A percentile compares a stretch with the other conserved stretches of the same genome.
These are phyloP conservation scores for Steinernema khuongi DNA, from an alignment of 1,140 invertebrate genomes.

Conservation along the genomic window DNA sequence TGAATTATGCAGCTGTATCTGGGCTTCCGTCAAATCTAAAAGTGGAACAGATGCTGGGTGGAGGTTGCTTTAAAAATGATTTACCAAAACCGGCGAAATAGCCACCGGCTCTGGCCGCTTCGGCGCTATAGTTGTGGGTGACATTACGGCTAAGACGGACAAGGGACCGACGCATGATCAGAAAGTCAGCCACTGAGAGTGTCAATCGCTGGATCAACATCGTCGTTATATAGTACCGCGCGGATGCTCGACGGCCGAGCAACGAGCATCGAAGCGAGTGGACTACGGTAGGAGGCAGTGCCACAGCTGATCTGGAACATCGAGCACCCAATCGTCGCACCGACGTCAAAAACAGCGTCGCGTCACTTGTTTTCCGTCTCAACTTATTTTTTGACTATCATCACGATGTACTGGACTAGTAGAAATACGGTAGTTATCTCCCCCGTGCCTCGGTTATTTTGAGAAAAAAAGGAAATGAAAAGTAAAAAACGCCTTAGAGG, in stretches of 20 bases:
- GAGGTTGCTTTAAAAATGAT: background rate
- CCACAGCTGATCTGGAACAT: background rate
- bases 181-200: background rate
- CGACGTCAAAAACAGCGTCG: background rate
- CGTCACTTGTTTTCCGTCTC: background rate
- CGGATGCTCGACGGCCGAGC: background rate
- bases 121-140: background rate
- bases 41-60: background rate
- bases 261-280: background rate
- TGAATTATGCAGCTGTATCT: conserved; percentile 73
- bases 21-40: conserved; percentile 49
- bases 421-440: background rate
- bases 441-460: background rate
- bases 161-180: background rate
- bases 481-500: too few species aligned
- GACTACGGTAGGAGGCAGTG: background rate
- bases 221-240: background rate
- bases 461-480: background rate
- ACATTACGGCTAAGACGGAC: background rate
- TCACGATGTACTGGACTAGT: background rate
- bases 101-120: background rate
- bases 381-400: too few species aligned
- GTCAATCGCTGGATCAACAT: background rate
- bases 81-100: background rate
- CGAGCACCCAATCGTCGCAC: background rate